Evolutionary conservation across 2,797 vertebrate species (phyloP).

Genomic region (Anas bernieri): DNA sequence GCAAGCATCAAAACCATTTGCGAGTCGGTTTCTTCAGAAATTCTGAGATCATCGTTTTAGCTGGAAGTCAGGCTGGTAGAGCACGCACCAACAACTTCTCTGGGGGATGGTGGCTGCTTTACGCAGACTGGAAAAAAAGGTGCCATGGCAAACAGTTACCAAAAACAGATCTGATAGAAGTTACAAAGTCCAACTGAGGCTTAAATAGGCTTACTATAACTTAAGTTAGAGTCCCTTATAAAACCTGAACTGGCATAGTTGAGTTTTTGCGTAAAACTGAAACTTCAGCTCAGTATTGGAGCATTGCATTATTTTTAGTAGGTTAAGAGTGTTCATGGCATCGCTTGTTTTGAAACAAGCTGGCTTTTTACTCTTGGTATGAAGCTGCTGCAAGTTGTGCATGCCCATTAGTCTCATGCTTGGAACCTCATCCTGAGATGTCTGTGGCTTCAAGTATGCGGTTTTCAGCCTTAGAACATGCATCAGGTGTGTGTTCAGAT

Average conservation of each 20-base stretch:
- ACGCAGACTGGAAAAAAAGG: not conserved
- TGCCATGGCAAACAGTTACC: not conserved
- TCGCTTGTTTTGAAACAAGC: constrained; percentile 4
- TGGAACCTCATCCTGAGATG: not conserved
- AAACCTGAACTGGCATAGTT: not conserved
- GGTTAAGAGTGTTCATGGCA: not conserved
- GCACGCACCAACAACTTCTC: not conserved
- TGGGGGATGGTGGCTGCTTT: not conserved
- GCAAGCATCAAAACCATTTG: not conserved
- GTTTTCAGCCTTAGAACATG: not conserved
- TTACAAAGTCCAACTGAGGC: not conserved
- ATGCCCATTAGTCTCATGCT: not conserved
- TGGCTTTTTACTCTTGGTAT: not conserved
- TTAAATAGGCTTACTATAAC: not conserved
- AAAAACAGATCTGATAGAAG: not conserved
- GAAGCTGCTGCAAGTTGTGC: not conserved
- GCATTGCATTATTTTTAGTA: not conserved
- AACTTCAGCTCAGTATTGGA: not conserved
- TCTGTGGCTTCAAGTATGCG: not conserved
- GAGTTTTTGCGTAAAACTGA: not conserved
- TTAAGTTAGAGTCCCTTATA: no score
- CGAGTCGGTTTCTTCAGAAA: not conserved
- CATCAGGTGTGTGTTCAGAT: not conserved
- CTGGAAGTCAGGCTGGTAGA: not conserved
- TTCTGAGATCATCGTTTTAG: not conserved